phyloP scores from a whole-genome alignment of 37 sponge, comb jelly and placozoan genomes.

The Aphrocallistes beatrix region DNA sequence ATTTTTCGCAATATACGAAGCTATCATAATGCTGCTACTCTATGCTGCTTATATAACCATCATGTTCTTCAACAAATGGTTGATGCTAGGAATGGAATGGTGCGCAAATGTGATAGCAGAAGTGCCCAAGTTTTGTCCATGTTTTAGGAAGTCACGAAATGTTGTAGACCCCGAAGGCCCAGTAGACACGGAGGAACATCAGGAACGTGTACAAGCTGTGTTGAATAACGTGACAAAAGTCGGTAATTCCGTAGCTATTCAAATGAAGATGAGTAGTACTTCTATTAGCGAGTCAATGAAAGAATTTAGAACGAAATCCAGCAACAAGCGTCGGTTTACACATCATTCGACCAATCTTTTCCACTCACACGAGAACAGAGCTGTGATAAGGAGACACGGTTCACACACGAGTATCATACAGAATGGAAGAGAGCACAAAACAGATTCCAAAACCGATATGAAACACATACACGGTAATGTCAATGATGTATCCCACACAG shows the following conservation, averaged over 20 bases:
- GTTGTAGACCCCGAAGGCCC: neutral
- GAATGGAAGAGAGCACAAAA: neutral
- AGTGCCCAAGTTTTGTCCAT: neutral
- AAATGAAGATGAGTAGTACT: neutral
- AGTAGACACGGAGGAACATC: neutral
- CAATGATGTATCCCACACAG: neutral
- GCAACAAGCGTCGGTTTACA: neutral
- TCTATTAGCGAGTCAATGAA: conserved; percentile 5
- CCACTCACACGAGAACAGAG: neutral
- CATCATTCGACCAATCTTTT: conserved; percentile 3
- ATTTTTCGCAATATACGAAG: conserved; percentile 46
- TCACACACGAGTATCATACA: neutral
- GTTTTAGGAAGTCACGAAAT: neutral
- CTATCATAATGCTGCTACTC: conserved; percentile 41
- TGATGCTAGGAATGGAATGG: neutral
- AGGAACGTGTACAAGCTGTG: neutral
- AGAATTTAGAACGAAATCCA: neutral
- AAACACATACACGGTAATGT: neutral
- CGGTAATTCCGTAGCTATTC: neutral
- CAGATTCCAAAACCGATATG: neutral
- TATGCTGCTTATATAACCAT: conserved; percentile 52
- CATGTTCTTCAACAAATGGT: conserved; percentile 50
- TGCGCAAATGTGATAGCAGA: neutral
- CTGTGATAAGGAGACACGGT: neutral
- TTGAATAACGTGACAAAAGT: conserved; percentile 6